These are phyloP conservation scores for Drosophila rhopaloa DNA, from an alignment of 1,140 invertebrate species.

Conservation along the genomic window DNA sequence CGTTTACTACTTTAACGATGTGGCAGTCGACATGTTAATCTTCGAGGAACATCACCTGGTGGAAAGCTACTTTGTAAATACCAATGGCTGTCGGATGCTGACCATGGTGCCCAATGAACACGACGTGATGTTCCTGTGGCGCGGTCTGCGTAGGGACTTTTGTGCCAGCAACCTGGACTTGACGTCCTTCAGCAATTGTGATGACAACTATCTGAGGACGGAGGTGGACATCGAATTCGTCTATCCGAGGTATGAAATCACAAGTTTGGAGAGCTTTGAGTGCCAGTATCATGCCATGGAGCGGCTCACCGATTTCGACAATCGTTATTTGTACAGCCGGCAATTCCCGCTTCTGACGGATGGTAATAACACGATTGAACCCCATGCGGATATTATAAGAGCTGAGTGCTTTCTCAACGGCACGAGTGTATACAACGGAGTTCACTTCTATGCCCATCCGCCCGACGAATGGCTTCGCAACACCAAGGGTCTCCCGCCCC, in stretches of 20 bases:
- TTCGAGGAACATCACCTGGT: conserved; percentile 3
- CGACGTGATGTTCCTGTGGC: background rate
- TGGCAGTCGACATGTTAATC: conserved; percentile 2
- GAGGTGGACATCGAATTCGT: background rate
- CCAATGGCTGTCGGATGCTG: conserved; percentile 31
- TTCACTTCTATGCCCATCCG: conserved; percentile 28
- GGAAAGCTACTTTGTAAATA: conserved; percentile 11
- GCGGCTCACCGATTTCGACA: conserved; percentile 19
- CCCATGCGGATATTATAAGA: conserved; percentile 23
- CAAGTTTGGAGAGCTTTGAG: background rate
- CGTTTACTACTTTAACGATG: conserved; percentile 19
- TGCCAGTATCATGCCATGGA: conserved; percentile 23
- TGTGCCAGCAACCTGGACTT: conserved; percentile 4
- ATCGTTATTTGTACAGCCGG: conserved; percentile 12
- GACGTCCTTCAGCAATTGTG: conserved; percentile 1
- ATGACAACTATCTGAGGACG: conserved; percentile 18
- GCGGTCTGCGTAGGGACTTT: background rate
- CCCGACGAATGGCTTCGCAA: background rate
- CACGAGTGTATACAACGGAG: conserved; percentile 3
- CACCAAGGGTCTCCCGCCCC: background rate
- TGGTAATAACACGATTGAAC: conserved; percentile 8
- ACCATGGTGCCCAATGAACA: background rate
- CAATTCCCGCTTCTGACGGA: background rate
- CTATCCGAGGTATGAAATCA: too few relatives aligned
- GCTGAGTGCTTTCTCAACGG: conserved; percentile 9